Percentiles rank a stretch among this genome's conserved stretches.
These are phyloP conservation scores for Chromoteleia sp. DNA, from an alignment of 2,888 invertebrate species.

Conservation along the genomic window DNA sequence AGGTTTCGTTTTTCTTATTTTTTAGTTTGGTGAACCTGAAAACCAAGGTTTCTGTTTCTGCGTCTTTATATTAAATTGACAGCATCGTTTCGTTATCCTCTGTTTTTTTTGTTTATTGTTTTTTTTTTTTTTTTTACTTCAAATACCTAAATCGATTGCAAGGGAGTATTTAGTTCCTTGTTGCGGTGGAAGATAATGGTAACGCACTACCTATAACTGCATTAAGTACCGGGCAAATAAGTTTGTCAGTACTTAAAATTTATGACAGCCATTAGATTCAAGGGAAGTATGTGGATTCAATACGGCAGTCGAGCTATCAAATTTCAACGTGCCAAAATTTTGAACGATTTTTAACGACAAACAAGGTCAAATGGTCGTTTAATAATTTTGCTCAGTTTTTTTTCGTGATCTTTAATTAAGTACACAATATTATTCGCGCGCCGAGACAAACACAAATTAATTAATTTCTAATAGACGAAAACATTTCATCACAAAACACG, in stretches of 20 bases:
- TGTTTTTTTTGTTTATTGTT: neutral
- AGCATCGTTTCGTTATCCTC: neutral
- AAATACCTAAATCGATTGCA: neutral
- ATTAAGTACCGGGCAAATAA: slow-evolving; percentile 16
- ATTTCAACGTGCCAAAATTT: neutral
- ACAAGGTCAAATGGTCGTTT: no score
- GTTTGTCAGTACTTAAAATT: slow-evolving; percentile 23
- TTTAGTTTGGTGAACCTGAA: no score
- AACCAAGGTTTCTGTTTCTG: no score
- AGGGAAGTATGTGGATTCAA: slow-evolving; percentile 9
- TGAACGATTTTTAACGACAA: no score
- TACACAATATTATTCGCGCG: neutral
- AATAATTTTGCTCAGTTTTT: no score
- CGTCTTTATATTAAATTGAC: no score
- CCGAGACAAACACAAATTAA: slow-evolving; percentile 4
- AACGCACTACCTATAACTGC: slow-evolving; percentile 11
- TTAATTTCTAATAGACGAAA: slow-evolving; percentile 13
- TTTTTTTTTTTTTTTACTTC: neutral
- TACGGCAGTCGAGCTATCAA: neutral
- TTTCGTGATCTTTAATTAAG: no score
- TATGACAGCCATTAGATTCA: slow-evolving; percentile 15
- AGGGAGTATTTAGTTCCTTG: neutral
- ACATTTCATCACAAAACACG: slow-evolving; percentile 9
- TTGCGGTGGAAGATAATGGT: neutral
- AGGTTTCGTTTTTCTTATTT: no score